These are phyloP conservation scores for Scaptodrosophila latifasciaeformis DNA, from an alignment of 2,888 invertebrate species.

Conservation along the genomic window DNA sequence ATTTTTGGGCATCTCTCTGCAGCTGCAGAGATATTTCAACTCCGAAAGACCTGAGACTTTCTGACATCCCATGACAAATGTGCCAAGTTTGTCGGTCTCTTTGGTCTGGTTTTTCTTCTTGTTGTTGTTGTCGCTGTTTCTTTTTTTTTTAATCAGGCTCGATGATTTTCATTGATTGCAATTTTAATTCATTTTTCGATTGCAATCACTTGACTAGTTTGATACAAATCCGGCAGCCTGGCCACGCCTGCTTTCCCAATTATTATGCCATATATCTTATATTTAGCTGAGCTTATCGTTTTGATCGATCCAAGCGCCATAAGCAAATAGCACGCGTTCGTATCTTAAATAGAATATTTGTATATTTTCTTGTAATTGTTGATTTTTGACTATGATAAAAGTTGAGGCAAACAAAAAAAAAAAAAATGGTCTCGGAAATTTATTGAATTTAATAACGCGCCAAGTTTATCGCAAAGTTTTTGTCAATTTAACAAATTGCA, in stretches of 20 bases:
- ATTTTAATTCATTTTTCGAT: slow-evolving; percentile 18
- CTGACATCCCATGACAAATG: slow-evolving; percentile 59
- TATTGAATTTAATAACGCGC: slow-evolving; percentile 66
- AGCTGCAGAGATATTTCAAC: neutral
- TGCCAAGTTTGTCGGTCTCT: slow-evolving; percentile 40
- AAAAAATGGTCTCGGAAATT: slow-evolving; percentile 36
- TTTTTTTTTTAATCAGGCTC: slow-evolving; percentile 23
- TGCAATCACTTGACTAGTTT: no score
- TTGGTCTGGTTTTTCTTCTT: neutral
- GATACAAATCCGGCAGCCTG: no score
- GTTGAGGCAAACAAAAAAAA: slow-evolving; percentile 12
- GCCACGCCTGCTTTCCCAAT: no score
- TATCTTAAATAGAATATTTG: slow-evolving; percentile 55
- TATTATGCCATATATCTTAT: slow-evolving; percentile 27
- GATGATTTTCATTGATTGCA: slow-evolving; percentile 50
- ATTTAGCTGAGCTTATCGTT: neutral
- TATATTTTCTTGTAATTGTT: slow-evolving; percentile 60
- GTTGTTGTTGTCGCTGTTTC: no score
- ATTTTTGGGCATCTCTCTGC: slow-evolving; percentile 48
- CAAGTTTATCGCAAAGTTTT: slow-evolving; percentile 68
- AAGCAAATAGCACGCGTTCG: slow-evolving; percentile 7
- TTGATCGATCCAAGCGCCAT: slow-evolving; percentile 41
- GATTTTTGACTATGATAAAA: slow-evolving; percentile 42
- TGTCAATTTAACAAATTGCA: slow-evolving; percentile 66
- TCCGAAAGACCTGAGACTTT: slow-evolving; percentile 6